Evolutionary conservation across 2,797 vertebrate genomes (phyloP).

Genomic region (Urophycis tenuis): DNA sequence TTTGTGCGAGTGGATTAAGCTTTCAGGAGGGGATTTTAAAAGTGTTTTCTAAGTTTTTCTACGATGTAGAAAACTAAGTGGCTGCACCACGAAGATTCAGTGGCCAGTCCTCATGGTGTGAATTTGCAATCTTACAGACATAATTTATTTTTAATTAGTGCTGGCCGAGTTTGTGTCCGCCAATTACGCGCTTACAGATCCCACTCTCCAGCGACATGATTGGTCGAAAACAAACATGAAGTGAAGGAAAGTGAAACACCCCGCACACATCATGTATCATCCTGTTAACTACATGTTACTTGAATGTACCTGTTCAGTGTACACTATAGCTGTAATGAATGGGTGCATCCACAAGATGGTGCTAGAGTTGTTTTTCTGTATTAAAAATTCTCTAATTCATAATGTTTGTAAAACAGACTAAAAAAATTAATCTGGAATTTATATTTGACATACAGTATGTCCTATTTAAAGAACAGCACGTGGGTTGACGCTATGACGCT

Average conservation of each 20-base stretch:
- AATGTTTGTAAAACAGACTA: not conserved
- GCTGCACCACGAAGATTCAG: too few species aligned
- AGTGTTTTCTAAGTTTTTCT: too few species aligned
- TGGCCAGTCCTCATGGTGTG: too few species aligned
- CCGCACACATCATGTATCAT: not conserved
- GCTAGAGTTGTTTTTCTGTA: not conserved
- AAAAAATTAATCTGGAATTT: not conserved
- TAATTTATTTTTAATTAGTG: too few species aligned
- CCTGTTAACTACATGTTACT: not conserved
- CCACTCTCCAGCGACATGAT: too few species aligned
- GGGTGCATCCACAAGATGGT: not conserved
- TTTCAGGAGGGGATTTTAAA: too few species aligned
- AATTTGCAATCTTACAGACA: too few species aligned
- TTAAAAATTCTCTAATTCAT: not conserved
- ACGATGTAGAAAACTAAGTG: too few species aligned
- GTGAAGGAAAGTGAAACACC: constrained; percentile 8
- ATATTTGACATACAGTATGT: not conserved
- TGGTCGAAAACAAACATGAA: too few species aligned
- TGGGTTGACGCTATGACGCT: not conserved
- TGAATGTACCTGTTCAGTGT: not conserved
- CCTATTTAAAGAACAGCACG: not conserved
- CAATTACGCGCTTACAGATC: too few species aligned
- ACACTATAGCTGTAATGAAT: not conserved
- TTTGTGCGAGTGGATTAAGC: too few species aligned
- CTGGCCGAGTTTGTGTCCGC: too few species aligned